Percentiles rank a stretch among this genome's conserved stretches.
These are phyloP conservation scores for Lagodon rhomboides DNA, from an alignment of 2,797 vertebrate species.

Conservation along the genomic window DNA sequence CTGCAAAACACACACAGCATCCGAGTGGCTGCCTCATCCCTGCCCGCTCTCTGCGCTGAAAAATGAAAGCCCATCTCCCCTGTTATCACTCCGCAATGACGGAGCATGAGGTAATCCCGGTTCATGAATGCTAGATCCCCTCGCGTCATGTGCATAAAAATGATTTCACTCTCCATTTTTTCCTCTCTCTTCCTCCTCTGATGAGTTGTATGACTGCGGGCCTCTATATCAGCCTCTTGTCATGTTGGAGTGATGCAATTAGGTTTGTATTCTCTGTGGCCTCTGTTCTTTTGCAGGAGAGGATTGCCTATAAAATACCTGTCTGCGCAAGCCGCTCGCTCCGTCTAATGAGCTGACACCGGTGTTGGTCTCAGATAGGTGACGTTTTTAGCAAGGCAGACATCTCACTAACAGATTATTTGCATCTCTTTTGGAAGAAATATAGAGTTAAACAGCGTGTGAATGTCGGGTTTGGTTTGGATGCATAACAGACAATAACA, in stretches of 20 bases:
- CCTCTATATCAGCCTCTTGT: constrained; percentile 70
- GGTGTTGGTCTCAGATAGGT: constrained; percentile 41
- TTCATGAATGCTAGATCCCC: constrained; percentile 59
- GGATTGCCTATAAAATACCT: constrained; percentile 72
- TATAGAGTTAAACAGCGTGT: constrained; percentile 21
- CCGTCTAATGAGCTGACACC: constrained; percentile 71
- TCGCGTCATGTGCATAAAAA: constrained; percentile 62
- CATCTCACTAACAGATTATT: constrained; percentile 23
- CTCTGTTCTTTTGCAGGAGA: constrained; percentile 64
- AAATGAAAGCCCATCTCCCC: constrained; percentile 68
- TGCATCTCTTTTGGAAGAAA: constrained; percentile 17
- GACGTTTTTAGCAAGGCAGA: constrained; percentile 52
- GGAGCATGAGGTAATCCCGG: constrained; percentile 68
- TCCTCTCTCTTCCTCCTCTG: constrained; percentile 50
- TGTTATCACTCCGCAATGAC: constrained; percentile 65
- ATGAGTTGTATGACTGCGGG: constrained; percentile 74
- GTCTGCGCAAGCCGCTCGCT: constrained; percentile 57
- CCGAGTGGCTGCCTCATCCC: constrained; percentile 47
- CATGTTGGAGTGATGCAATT: constrained; percentile 82
- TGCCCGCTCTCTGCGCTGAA: constrained; percentile 42
- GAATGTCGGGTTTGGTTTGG: constrained; percentile 31
- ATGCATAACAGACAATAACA: constrained; percentile 35
- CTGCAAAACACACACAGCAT: constrained; percentile 56
- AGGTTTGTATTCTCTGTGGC: constrained; percentile 68
- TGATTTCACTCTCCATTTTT: constrained; percentile 58